Base-by-base conservation (phyloP, 2,797 vertebrate species). In the Premnoplex brunnescens region DNA sequence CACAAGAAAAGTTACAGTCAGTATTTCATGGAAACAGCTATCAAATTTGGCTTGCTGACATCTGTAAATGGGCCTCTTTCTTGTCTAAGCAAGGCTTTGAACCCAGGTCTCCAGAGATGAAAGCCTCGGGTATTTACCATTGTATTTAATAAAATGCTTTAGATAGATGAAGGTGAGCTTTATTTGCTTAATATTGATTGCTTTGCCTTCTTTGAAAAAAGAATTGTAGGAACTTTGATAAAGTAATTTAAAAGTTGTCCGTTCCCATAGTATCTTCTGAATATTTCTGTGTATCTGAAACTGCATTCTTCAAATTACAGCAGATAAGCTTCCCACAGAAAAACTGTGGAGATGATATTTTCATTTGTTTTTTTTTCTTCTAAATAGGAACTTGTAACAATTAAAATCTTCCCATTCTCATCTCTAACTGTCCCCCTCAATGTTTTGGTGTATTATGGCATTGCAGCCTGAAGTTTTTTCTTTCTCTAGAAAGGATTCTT, bases 131-230 rank as follows among this genome's bases (percentile, higher is more conserved):
- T 76, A 14, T 91, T 81, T 89, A 89, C 67, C 74, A 82, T 86
- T 91, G 64, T 93, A 34, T 84, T 86, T 74, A 88, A 71, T 93
- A 73, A 88, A 96, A 71, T 54, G 22, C 59, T 95, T 91, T 71
- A 56, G 73, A 60, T 86, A 73, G 71, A 69, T 90, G 44, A 71
- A 64, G 37, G 71, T 95, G 71, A 80, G 52, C 30, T 85, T 90
- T 64, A 72, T 95, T 95, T 87, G 26, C 46, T 79, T 90, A 77
- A 71, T 85, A 52, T 91, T 74, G 63, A 85, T 96, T 87, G 44
- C 26, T 94, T 89, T 85, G 34, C 52, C 14, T 71, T 62, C 63
- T 82, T 77, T 37, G n/a, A 80, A 79, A 23, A 41, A 76, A 71
- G 56, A 88, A 58, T 56, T 73, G 10, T 60, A 64, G 49, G 52